Conservation (phyloP, 2,888 invertebrate genomes). For the Drosophila neonasuta region DNA sequence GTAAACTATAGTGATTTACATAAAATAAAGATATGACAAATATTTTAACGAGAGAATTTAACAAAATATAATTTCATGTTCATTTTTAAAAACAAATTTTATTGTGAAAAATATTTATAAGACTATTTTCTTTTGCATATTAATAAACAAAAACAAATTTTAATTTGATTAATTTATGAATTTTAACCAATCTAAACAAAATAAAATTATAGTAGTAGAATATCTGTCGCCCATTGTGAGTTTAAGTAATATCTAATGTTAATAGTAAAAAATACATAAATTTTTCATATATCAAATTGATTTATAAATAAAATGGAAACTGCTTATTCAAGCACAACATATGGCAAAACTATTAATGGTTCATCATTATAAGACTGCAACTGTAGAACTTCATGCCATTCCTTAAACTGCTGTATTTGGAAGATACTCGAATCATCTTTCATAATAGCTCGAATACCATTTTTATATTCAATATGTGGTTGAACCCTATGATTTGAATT, state of each 20-base stretch:
- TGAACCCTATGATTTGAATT: constrained; percentile 7
- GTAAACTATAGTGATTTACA: constrained; percentile 15
- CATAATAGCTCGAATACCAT: constrained; percentile 69
- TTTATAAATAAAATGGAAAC: neutral
- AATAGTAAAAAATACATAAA: neutral
- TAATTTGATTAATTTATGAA: constrained; percentile 9
- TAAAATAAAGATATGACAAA: constrained; percentile 22
- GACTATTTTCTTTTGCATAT: neutral
- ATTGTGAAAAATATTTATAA: neutral
- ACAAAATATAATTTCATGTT: constrained; percentile 31
- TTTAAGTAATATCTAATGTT: neutral
- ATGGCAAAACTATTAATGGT: constrained; percentile 95
- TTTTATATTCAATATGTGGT: constrained; percentile 66
- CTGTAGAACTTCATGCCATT: constrained; percentile 95
- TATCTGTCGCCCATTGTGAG: constrained; percentile 12
- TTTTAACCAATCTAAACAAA: constrained; percentile 13
- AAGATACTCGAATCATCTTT: constrained; percentile 57
- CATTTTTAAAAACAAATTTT: constrained; percentile 10
- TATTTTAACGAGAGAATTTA: constrained; percentile 36
- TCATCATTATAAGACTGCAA: constrained; percentile 89
- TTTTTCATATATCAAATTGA: neutral
- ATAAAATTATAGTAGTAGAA: constrained; percentile 3
- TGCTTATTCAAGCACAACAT: constrained; percentile 95
- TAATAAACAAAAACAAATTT: neutral
- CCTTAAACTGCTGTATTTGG: constrained; percentile 85